phyloP scores from a whole-genome alignment of 2,113 vertebrate species.

The Argyrosomus japonicus region DNA sequence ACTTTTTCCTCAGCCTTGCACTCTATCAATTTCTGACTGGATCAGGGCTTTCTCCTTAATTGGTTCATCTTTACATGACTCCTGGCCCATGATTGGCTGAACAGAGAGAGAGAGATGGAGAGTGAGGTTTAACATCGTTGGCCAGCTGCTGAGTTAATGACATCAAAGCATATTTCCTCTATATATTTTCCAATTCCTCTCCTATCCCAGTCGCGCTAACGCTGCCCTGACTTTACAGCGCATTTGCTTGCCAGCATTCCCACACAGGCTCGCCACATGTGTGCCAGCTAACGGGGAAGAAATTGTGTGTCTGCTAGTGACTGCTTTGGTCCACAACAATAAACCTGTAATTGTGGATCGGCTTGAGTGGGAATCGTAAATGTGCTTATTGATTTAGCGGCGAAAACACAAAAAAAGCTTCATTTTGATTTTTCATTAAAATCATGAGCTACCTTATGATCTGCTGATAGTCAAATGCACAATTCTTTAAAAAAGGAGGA shows the following conservation, averaged over 20 bases:
- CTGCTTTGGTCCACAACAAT: conserved; percentile 14
- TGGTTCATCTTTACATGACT: conserved; percentile 51
- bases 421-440: conserved; percentile 23
- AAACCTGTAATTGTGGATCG: conserved; percentile 29
- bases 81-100: conserved; percentile 33
- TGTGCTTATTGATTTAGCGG: conserved; percentile 11
- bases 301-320: background rate
- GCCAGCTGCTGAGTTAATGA: conserved; percentile 45
- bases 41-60: conserved; percentile 31
- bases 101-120: background rate
- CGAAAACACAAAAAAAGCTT: conserved; percentile 17
- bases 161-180: conserved; percentile 6
- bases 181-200: background rate
- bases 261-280: too few species aligned
- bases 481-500: background rate
- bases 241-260: background rate
- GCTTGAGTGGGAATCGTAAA: conserved; percentile 31
- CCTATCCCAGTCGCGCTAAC: background rate
- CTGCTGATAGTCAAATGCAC: background rate
- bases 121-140: conserved; percentile 54
- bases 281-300: too few species aligned
- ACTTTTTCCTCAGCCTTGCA: background rate
- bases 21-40: background rate
- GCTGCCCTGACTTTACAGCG: background rate
- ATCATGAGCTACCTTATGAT: background rate